phyloP scores from a whole-genome alignment of 2,113 vertebrate genomes.

The Rhinopithecus roxellana region DNA sequence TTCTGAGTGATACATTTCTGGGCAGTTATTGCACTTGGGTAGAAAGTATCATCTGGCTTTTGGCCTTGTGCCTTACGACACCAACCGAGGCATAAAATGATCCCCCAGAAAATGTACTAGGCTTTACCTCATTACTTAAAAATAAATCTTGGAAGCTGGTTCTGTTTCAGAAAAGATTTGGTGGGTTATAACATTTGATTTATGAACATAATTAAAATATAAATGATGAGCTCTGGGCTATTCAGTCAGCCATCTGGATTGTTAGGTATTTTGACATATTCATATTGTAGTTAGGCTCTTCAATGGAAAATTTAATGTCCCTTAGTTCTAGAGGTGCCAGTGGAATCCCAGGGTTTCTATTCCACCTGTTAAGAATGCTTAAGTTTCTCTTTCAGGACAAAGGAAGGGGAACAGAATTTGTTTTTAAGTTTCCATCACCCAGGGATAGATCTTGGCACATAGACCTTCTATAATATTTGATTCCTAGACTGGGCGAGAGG shows the following conservation, averaged over 20 bases:
- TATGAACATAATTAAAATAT: constrained; percentile 36
- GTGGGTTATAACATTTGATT: constrained; percentile 61
- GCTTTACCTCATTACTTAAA: constrained; percentile 27
- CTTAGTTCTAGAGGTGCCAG: neutral
- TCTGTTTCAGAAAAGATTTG: constrained; percentile 14
- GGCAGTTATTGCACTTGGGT: neutral
- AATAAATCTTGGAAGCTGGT: constrained; percentile 53
- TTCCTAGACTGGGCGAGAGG: neutral
- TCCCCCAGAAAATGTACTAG: neutral
- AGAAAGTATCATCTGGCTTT: constrained; percentile 26
- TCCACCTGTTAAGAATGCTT: neutral
- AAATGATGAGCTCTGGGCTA: constrained; percentile 27
- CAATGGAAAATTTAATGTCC: neutral
- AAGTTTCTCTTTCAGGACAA: neutral
- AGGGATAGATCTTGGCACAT: neutral
- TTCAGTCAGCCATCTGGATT: constrained; percentile 21
- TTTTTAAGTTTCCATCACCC: neutral
- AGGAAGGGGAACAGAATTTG: neutral
- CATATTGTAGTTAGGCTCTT: neutral
- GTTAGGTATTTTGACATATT: neutral
- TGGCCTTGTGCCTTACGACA: neutral
- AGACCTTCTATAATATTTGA: neutral
- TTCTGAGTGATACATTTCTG: neutral
- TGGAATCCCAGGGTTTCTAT: neutral
- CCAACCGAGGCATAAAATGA: fast-evolving